Evolutionary conservation across 1,140 invertebrate species (phyloP).

Genomic region (Sitophilus oryzae): DNA sequence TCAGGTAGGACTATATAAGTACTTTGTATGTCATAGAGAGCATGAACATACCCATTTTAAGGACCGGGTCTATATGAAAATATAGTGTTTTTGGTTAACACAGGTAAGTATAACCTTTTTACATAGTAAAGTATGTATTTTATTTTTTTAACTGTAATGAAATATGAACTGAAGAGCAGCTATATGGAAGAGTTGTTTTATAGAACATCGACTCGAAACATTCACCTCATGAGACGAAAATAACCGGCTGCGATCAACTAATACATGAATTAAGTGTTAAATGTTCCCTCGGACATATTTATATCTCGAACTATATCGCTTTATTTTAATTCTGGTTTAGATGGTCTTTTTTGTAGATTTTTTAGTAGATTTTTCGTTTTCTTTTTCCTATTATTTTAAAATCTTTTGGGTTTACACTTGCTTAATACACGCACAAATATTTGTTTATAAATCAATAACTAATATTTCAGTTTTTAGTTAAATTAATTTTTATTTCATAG

Average conservation of each 20-base stretch:
- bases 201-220: neutral
- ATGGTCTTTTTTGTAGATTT: neutral
- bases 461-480: too few species aligned
- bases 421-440: too few species aligned
- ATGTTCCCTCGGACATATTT: neutral
- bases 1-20: slow-evolving; percentile 12
- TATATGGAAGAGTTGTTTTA: too few species aligned
- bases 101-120: neutral
- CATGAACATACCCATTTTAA: slow-evolving; percentile 9
- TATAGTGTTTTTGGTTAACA: neutral
- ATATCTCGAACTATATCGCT: neutral
- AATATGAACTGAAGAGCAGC: neutral
- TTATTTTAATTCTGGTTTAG: neutral
- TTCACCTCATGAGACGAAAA: slow-evolving; percentile 16
- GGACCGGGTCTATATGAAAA: too few species aligned
- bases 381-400: neutral
- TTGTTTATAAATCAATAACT: too few species aligned
- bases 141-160: too few species aligned
- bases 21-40: slow-evolving; percentile 5
- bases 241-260: slow-evolving; percentile 9
- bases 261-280: slow-evolving; percentile 18
- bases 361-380: neutral
- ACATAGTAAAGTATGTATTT: too few species aligned
- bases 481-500: too few species aligned
- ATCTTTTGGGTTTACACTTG: neutral